Base-by-base conservation (phyloP, 2,888 invertebrate genomes). In the Druceiella hillmani region DNA sequence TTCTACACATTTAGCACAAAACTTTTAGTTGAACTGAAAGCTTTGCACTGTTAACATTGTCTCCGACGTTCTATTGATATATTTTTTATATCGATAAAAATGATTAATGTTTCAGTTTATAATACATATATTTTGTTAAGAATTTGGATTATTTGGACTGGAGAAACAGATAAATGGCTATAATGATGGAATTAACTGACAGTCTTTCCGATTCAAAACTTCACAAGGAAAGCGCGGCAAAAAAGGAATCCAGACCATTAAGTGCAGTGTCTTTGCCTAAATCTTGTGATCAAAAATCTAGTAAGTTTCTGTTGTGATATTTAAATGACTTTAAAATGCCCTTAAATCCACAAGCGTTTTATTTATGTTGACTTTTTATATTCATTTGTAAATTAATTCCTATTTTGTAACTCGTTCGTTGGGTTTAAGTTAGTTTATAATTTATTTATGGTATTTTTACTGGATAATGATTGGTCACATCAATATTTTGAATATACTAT, bases 141-240 rank as follows among this genome's bases (percentile, higher is more conserved):
- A 11, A 6, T 4, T 27, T 27, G 12, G 9, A 11, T 7, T 11
- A 14, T 3, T 4, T 3, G 5, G 15, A 27, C 3, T 27, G 5
- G 3, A 27, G 15, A 11, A 7, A 10, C 27, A 4, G 10, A 4
- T 11, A 38, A 10, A 69, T 69, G 69, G 68, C 68, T 65, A 52
- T 70, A 66, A 68, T 59, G 47, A 70, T 69, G 70, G 67, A 66
- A 34, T 55, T 69, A 36, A 68, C 64, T 52, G 69, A 68, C 55
- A 66, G 62, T 52, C 64, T 50, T 24, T 70, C 70, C 43, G 70
- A 70, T 57, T 70, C 70, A 13, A 70, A 69, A 52, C 55, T 70
- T 43, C 67, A 63, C 45, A 67, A 64, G 50, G 67, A 68, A 41
- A 68, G 65, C 52, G 52, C 57, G 6, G 49, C 53, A 20, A 70